phyloP scores from a whole-genome alignment of 2,113 vertebrate genomes.

The Grammomys surdaster region DNA sequence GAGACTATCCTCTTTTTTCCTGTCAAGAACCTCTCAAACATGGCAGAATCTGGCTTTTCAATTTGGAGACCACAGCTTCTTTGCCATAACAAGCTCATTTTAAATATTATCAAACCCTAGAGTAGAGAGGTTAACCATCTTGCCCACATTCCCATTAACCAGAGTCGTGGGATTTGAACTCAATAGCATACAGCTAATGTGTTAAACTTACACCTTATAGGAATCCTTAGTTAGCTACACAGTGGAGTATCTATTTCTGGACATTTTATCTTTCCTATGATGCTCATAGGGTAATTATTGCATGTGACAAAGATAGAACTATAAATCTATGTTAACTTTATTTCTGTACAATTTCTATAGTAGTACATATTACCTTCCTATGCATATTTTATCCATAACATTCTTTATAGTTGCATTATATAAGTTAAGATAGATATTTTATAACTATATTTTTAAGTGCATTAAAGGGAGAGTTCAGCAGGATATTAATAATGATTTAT shows the following conservation, averaged over 20 bases:
- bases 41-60: not conserved
- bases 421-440: conserved; percentile 15
- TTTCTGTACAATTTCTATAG: not conserved
- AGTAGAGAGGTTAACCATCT: not conserved
- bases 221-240: not conserved
- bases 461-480: conserved; percentile 32
- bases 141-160: not conserved
- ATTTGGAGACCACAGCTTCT: not conserved
- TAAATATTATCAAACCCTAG: conserved; percentile 31
- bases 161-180: not conserved
- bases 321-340: not conserved
- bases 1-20: not conserved
- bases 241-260: not conserved
- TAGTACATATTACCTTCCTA: not conserved
- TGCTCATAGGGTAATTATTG: not conserved
- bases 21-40: not conserved
- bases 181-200: not conserved
- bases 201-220: not conserved
- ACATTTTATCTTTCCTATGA: not conserved
- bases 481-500: conserved; percentile 41
- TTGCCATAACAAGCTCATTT: not conserved
- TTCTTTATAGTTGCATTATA: not conserved
- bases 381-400: not conserved
- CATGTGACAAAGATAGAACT: not conserved
- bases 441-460: conserved; percentile 13